Percentiles rank a stretch among this genome's conserved stretches.
These are phyloP conservation scores for Sinocyclocheilus grahami DNA, from an alignment of 2,113 vertebrate species.

Conservation along the genomic window DNA sequence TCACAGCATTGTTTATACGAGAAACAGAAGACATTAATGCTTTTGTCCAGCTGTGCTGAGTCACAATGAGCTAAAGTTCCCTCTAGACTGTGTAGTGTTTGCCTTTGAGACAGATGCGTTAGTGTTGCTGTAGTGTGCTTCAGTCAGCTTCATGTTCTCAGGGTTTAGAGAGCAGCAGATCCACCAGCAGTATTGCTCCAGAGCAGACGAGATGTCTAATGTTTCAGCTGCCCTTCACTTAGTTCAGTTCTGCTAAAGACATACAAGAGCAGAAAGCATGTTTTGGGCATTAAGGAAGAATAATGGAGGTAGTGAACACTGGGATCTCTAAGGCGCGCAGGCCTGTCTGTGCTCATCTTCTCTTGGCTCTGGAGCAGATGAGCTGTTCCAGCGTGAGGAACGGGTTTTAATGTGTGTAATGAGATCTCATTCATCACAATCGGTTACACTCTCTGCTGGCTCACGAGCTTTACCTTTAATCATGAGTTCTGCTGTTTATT, in stretches of 20 bases:
- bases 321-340: no score
- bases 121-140: neutral
- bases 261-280: no score
- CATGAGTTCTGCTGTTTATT: no score
- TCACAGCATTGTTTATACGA: neutral
- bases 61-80: neutral
- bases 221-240: neutral
- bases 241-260: no score
- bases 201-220: neutral
- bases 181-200: neutral
- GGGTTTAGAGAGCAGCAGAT: neutral
- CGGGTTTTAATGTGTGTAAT: constrained; percentile 4
- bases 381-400: neutral
- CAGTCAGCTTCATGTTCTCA: neutral
- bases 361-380: no score
- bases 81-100: neutral
- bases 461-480: neutral
- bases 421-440: neutral
- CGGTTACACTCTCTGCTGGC: neutral
- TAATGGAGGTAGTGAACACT: neutral
- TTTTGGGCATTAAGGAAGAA: neutral
- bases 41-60: neutral
- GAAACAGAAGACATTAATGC: neutral
- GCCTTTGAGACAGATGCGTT: neutral
- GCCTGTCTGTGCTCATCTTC: no score